Percentiles rank a stretch among this genome's conserved stretches.
Evolutionary conservation across 1,140 invertebrate species (phyloP).

Genomic region (Saccostrea glomerata): DNA sequence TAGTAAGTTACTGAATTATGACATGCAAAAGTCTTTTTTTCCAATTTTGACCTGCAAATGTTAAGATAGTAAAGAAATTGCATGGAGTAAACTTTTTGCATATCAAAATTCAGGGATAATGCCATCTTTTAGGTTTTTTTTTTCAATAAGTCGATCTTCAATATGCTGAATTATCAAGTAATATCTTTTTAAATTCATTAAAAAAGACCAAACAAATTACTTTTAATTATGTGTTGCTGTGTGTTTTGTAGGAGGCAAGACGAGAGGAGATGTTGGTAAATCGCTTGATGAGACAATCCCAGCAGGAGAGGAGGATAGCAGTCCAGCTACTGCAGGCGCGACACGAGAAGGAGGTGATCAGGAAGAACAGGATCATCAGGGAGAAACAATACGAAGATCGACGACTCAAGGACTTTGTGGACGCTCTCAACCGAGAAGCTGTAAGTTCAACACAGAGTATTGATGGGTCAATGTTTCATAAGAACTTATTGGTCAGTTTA

Average conservation of each 20-base stretch:
- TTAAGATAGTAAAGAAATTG: no score
- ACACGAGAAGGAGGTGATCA: slow-evolving; percentile 78
- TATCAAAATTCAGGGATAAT: no score
- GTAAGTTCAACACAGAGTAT: slow-evolving; percentile 60
- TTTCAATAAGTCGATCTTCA: no score
- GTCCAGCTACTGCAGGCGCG: slow-evolving; percentile 78
- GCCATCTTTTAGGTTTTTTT: no score
- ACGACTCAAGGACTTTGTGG: slow-evolving; percentile 76
- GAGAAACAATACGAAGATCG: slow-evolving; percentile 78
- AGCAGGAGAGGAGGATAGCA: slow-evolving; percentile 78
- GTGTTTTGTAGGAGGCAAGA: slow-evolving; percentile 71
- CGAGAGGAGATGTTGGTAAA: slow-evolving; percentile 78
- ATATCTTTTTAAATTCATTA: no score
- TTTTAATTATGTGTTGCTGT: slow-evolving; percentile 12
- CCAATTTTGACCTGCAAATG: no score
- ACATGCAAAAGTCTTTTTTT: no score
- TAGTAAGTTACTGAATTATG: no score
- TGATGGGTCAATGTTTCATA: background rate
- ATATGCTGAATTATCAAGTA: no score
- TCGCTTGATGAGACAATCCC: slow-evolving; percentile 78
- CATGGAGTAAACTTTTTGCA: no score
- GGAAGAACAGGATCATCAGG: slow-evolving; percentile 74
- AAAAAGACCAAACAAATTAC: no score
- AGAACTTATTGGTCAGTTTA: no score
- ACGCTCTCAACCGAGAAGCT: slow-evolving; percentile 77